Evolutionary conservation across 2,888 invertebrate species (phyloP).

Genomic region (Xylophagus ater): DNA sequence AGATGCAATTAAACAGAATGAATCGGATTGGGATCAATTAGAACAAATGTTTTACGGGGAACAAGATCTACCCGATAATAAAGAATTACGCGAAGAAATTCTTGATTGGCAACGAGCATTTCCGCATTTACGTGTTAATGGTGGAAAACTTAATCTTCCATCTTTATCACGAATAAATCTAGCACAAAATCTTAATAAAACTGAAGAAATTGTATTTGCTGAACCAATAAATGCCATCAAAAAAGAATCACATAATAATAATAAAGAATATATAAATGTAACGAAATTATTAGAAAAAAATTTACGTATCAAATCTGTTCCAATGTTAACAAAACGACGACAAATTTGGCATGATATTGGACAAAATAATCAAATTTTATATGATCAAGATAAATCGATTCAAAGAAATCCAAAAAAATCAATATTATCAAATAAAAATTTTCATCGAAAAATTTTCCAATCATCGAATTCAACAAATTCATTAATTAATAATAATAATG

Average conservation of each 20-base stretch:
- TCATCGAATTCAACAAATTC: conserved; percentile 11
- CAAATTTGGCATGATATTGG: background rate
- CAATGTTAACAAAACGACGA: conserved; percentile 9
- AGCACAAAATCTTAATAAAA: conserved; percentile 1
- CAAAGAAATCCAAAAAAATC: background rate
- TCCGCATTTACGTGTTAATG: conserved; percentile 21
- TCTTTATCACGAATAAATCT: background rate
- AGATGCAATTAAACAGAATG: conserved; percentile 38
- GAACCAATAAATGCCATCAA: conserved; percentile 9
- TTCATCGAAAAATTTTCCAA: conserved; percentile 4
- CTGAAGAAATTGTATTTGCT: conserved; percentile 13
- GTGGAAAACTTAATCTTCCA: conserved; percentile 2
- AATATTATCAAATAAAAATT: background rate
- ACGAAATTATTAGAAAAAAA: conserved; percentile 11
- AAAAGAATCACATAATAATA: background rate
- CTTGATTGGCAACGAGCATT: conserved; percentile 36
- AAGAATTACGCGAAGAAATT: conserved; percentile 33
- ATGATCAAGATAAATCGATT: background rate
- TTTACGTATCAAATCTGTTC: conserved; percentile 16
- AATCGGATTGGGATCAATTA: conserved; percentile 35
- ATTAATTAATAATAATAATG: conserved; percentile 7
- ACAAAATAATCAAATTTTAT: background rate
- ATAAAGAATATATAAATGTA: conserved; percentile 6
- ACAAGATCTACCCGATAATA: conserved; percentile 24
- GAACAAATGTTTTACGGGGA: conserved; percentile 33